A percentile compares a stretch with the other conserved stretches of the same genome.
These are phyloP conservation scores for Gastrophryne carolinensis DNA, from an alignment of 2,797 vertebrate genomes.

Conservation along the genomic window DNA sequence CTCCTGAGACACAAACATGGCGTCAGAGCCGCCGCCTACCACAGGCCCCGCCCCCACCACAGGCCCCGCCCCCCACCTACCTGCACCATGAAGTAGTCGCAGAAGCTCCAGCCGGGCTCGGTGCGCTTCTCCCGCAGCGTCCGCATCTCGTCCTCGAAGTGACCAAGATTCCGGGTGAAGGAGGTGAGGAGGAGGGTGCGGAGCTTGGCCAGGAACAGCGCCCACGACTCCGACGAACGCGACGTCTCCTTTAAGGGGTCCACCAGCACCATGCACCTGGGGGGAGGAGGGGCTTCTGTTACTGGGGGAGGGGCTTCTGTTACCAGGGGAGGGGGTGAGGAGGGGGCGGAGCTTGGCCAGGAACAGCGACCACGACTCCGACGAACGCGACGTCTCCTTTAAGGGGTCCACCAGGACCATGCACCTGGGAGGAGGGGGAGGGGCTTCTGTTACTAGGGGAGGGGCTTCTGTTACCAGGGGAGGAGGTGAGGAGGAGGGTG, in stretches of 20 bases:
- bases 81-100: slow-evolving; percentile 99
- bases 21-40: not conserved
- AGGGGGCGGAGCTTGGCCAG: slow-evolving; percentile 92
- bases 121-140: slow-evolving; percentile 95
- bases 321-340: slow-evolving; percentile 96
- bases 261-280: slow-evolving; percentile 91
- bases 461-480: slow-evolving; percentile 98
- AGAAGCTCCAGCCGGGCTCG: slow-evolving; percentile 97
- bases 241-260: slow-evolving; percentile 97
- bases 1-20: slow-evolving; percentile 73
- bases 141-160: slow-evolving; percentile 97
- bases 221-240: slow-evolving; percentile 97
- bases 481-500: slow-evolving; percentile 95
- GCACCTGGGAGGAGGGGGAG: slow-evolving; percentile 79
- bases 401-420: slow-evolving; percentile 93
- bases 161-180: slow-evolving; percentile 96
- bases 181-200: slow-evolving; percentile 96
- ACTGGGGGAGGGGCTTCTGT: too few species aligned
- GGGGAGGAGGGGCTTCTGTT: too few species aligned
- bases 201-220: slow-evolving; percentile 91
- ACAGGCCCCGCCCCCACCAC: too few species aligned
- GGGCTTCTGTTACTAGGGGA: too few species aligned
- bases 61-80: slow-evolving; percentile 68
- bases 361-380: slow-evolving; percentile 97
- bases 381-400: slow-evolving; percentile 94